Percentiles rank a stretch among this genome's conserved stretches.
Conservation (phyloP, 2,113 vertebrate species). For the Gymnogyps californianus region DNA sequence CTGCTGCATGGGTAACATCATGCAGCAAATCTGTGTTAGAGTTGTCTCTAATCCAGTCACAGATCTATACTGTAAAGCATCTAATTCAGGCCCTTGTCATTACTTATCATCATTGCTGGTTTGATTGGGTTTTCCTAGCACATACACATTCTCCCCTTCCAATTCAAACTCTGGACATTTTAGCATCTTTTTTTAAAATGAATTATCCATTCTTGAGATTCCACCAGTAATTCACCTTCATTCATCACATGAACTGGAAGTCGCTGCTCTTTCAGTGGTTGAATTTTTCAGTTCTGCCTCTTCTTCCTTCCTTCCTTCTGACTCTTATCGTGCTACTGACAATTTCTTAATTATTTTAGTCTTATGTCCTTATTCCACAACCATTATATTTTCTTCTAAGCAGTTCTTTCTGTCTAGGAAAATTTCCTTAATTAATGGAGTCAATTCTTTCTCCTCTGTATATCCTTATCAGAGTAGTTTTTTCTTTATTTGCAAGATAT, state of each 20-base stretch:
- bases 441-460: not conserved
- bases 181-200: not conserved
- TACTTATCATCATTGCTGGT: not conserved
- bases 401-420: not conserved
- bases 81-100: not conserved
- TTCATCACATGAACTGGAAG: not conserved
- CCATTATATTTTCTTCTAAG: not conserved
- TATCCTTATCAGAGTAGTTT: not conserved
- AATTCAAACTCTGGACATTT: not conserved
- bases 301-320: not conserved
- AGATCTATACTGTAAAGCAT: not conserved
- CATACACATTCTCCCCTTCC: not conserved
- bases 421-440: not conserved
- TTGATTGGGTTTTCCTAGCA: not conserved
- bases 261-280: not conserved
- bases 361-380: not conserved
- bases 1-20: not conserved
- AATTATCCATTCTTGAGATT: not conserved
- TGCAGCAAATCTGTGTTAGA: not conserved
- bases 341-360: not conserved
- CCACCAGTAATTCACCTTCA: not conserved
- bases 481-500: not conserved
- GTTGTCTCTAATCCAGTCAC: not conserved
- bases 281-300: not conserved
- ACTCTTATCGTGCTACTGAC: not conserved